Percentiles rank a stretch among this genome's conserved stretches.
These are phyloP conservation scores for Uromys caudimaculatus DNA, from an alignment of 2,797 vertebrate species.

Conservation along the genomic window DNA sequence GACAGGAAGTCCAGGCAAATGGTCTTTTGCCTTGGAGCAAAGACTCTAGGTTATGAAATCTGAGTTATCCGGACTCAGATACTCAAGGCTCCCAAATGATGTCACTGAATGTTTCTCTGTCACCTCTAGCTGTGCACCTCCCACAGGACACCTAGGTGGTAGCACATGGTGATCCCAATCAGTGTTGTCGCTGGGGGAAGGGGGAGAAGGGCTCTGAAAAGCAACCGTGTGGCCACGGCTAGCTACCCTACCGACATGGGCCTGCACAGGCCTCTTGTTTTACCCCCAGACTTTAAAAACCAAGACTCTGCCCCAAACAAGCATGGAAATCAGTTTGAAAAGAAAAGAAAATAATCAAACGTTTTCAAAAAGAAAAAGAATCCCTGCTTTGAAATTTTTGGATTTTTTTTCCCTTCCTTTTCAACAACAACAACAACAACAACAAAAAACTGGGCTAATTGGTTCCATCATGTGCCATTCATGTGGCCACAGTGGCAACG, in stretches of 20 bases:
- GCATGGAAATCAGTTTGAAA: constrained; percentile 79
- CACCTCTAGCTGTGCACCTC: background rate
- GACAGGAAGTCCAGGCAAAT: constrained; percentile 27
- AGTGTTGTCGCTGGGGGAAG: background rate
- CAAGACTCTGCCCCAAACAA: constrained; percentile 69
- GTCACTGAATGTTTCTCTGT: background rate
- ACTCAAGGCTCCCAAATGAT: background rate
- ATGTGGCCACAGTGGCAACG: constrained; percentile 63
- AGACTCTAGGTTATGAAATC: constrained; percentile 15
- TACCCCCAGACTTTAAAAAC: constrained; percentile 75
- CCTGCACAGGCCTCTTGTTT: background rate
- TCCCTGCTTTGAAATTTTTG: constrained; percentile 80
- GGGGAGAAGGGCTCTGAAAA: background rate
- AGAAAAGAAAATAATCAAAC: constrained; percentile 75
- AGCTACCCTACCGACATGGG: background rate
- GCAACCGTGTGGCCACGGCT: background rate
- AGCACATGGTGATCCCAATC: background rate
- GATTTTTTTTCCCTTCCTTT: constrained; percentile 67
- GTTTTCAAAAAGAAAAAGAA: constrained; percentile 22
- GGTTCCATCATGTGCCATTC: constrained; percentile 74
- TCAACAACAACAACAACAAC: constrained; percentile 70
- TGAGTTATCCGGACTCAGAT: constrained; percentile 3
- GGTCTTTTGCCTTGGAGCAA: constrained; percentile 23
- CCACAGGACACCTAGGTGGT: background rate
- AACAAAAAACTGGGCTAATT: constrained; percentile 77